These are phyloP conservation scores for Echiichthys vipera DNA, from an alignment of 2,797 vertebrate genomes.

Conservation along the genomic window DNA sequence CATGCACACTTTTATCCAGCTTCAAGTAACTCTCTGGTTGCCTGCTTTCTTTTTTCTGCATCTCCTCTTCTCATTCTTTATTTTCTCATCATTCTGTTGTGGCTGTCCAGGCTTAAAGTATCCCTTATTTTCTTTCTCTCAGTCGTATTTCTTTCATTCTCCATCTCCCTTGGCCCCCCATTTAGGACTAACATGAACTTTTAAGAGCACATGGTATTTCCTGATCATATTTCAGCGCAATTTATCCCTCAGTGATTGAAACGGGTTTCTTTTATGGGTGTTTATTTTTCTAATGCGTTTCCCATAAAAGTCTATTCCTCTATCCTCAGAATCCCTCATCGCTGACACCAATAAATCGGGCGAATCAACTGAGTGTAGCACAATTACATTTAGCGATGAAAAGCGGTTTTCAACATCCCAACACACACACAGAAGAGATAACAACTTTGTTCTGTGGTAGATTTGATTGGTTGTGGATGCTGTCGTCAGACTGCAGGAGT, in stretches of 20 bases:
- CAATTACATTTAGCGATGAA: constrained; percentile 67
- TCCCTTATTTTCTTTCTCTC: constrained; percentile 23
- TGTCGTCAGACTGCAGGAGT: constrained; percentile 63
- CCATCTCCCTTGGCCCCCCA: constrained; percentile 18
- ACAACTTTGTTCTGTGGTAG: constrained; percentile 58
- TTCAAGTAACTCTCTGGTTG: constrained; percentile 74
- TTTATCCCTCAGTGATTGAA: constrained; percentile 59
- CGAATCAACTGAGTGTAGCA: constrained; percentile 54
- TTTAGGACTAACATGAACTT: constrained; percentile 52
- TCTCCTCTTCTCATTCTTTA: constrained; percentile 42
- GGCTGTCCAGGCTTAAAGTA: constrained; percentile 22
- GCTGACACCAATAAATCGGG: constrained; percentile 62
- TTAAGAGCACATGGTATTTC: constrained; percentile 52
- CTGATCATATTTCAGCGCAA: constrained; percentile 54
- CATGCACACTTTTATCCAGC: constrained; percentile 66
- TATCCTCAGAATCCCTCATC: constrained; percentile 58
- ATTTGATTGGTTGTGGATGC: constrained; percentile 67
- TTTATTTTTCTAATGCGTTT: constrained; percentile 65
- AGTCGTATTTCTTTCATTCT: constrained; percentile 46
- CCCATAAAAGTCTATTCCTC: constrained; percentile 58
- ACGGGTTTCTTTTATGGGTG: constrained; percentile 47
- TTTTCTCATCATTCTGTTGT: constrained; percentile 32
- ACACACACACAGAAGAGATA: constrained; percentile 40
- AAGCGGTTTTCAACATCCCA: constrained; percentile 48
- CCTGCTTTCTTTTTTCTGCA: constrained; percentile 39